A percentile compares a stretch with the other conserved stretches of the same genome.
phyloP scores from a whole-genome alignment of 1,140 invertebrate genomes.

The Laupala kohalensis region DNA sequence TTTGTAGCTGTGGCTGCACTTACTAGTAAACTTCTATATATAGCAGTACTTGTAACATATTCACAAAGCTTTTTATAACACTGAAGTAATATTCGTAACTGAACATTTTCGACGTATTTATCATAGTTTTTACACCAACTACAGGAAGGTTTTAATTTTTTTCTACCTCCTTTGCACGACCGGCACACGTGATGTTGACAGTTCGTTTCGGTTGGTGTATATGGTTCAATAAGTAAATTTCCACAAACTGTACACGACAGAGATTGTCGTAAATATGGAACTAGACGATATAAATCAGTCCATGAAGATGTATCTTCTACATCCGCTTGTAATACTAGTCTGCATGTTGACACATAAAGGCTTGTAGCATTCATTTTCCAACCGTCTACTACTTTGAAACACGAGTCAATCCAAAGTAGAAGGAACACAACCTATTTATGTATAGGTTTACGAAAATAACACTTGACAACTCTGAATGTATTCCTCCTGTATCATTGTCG shows the following conservation, averaged over 20 bases:
- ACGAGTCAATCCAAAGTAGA: too few relatives aligned
- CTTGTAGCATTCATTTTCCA: constrained; percentile 82
- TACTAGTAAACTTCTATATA: constrained; percentile 45
- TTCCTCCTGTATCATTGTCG: too few relatives aligned
- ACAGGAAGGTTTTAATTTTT: constrained; percentile 71
- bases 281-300: constrained; percentile 65
- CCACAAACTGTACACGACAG: constrained; percentile 80
- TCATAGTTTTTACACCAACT: constrained; percentile 72
- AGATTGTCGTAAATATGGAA: constrained; percentile 72
- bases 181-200: constrained; percentile 81
- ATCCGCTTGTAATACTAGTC: constrained; percentile 58
- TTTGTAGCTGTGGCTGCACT: constrained; percentile 26
- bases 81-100: constrained; percentile 63
- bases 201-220: constrained; percentile 60
- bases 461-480: too few relatives aligned
- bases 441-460: too few relatives aligned
- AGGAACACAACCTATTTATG: too few relatives aligned
- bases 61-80: constrained; percentile 81
- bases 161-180: constrained; percentile 67
- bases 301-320: constrained; percentile 54
- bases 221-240: constrained; percentile 66
- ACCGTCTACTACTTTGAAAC: too few relatives aligned
- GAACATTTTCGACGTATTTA: constrained; percentile 70
- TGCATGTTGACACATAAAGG: constrained; percentile 70
- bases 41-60: constrained; percentile 56